Conservation (phyloP, 2,797 vertebrate genomes). For the Thalassophryne amazonica region DNA sequence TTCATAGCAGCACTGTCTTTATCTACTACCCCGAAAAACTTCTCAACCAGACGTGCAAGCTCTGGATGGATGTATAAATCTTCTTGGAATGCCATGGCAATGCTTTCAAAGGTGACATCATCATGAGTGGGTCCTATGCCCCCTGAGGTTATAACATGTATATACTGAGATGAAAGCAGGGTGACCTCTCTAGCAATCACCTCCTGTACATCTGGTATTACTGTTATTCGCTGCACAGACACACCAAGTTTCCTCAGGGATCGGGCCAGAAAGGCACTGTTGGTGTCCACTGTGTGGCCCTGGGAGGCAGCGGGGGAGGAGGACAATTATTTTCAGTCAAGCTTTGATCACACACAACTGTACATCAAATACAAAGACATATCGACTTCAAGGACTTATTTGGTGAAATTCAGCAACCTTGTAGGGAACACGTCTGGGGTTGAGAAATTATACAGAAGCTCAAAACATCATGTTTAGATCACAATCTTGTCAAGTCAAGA, state of each 20-base stretch:
- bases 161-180: slow-evolving; percentile 80
- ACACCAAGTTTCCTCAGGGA: slow-evolving; percentile 87
- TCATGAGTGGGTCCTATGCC: slow-evolving; percentile 96
- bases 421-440: neutral
- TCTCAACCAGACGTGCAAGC: slow-evolving; percentile 75
- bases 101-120: slow-evolving; percentile 91
- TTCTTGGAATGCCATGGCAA: slow-evolving; percentile 89
- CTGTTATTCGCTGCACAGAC: slow-evolving; percentile 83
- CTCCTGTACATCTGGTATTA: slow-evolving; percentile 86
- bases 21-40: slow-evolving; percentile 75
- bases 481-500: slow-evolving; percentile 18
- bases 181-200: slow-evolving; percentile 86
- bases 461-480: slow-evolving; percentile 51
- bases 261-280: slow-evolving; percentile 88
- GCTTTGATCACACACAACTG: neutral
- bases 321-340: neutral
- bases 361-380: slow-evolving; percentile 16
- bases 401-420: slow-evolving; percentile 18
- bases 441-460: slow-evolving; percentile 22
- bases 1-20: slow-evolving; percentile 81
- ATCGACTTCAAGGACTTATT: neutral
- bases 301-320: slow-evolving; percentile 40
- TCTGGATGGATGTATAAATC: slow-evolving; percentile 81
- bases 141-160: slow-evolving; percentile 89
- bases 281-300: slow-evolving; percentile 94